Evolutionary conservation across 2,113 vertebrate species (phyloP), one percentile per base, ranked within the genome.

Genomic region (Mormyrus lacerda): DNA sequence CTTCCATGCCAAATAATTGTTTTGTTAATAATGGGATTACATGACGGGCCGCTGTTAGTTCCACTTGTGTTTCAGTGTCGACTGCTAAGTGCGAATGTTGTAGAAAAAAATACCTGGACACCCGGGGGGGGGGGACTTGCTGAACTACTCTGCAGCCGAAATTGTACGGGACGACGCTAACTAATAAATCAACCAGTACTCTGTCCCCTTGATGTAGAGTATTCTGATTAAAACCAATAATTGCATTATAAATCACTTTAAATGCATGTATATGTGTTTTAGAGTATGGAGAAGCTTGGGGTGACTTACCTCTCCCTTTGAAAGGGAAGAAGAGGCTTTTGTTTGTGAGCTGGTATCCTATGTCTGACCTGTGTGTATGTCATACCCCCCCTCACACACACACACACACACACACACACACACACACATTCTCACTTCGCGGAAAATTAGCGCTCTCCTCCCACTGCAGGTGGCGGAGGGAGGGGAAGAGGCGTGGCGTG

Each of bases 401-500:
- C 47, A 4, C 87, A 50, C 55, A 1, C 53, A 24, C 11, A 13
- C 47, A 4, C 87, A 50, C 55, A 1, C 53, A 24, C 55, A 1
- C 53, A 24, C 11, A 13, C 47, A 4, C 87, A 50, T 53, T 76
- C 93, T 91, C 92, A 91, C 93, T 94, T 93, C 95, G 93, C 95
- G 94, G 94, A 92, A 94, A 93, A 92, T 91, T 93, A 95, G 93
- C 90, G 89, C 91, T 92, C 93, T 93, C 92, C 92, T 95, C 94
- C 95, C 93, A 92, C 86, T 0, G 90, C 91, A 92, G 92, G 93
- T 93, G 51, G 89, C 93, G 88, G 65, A 93, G 93, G 91, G 92
- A 92, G 92, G 90, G 89, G 91, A 94, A 91, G 94, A 94, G 92
- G 47, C 89, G 92, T 90, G 92, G 47, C 89, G 92, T 90, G 93